phyloP scores from a whole-genome alignment of 2,888 invertebrate genomes.

The Linnaemya tessellans region DNA sequence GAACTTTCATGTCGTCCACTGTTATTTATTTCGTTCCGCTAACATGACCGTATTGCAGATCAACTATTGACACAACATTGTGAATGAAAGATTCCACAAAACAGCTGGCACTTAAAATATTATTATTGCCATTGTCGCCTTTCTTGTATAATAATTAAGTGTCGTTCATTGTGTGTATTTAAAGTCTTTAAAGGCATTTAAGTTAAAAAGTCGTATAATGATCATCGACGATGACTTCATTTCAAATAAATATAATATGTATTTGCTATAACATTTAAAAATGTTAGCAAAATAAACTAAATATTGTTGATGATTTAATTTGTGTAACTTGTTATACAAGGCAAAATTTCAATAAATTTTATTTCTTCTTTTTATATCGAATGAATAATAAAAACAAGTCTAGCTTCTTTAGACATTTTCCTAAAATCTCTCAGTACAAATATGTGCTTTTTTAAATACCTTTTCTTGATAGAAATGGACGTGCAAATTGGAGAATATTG shows the following conservation, averaged over 20 bases:
- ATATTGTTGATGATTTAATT: conserved; percentile 43
- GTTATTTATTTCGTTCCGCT: too few species aligned
- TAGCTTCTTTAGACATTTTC: too few species aligned
- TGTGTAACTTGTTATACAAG: conserved; percentile 41
- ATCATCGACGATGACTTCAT: conserved; percentile 63
- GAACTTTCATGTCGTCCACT: too few species aligned
- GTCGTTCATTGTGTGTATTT: neutral
- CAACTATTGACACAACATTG: neutral
- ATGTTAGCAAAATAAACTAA: conserved; percentile 25
- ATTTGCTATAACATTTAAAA: conserved; percentile 2
- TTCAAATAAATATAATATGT: conserved; percentile 46
- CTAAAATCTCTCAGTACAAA: too few species aligned
- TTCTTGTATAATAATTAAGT: conserved; percentile 31
- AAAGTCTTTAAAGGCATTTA: conserved; percentile 27
- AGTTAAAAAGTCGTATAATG: conserved; percentile 17
- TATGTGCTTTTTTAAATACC: too few species aligned
- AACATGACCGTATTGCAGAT: neutral
- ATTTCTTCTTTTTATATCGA: conserved; percentile 1
- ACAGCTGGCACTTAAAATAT: conserved; percentile 3
- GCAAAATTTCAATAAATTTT: neutral
- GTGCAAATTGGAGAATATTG: too few species aligned
- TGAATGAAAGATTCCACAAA: neutral
- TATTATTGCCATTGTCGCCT: conserved; percentile 31
- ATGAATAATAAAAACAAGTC: neutral
- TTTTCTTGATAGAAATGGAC: too few species aligned